Evolutionary conservation across 2,113 vertebrate genomes (phyloP), one percentile per base, ranked within the genome.

Genomic region (Mesoclemmys tuberculata): DNA sequence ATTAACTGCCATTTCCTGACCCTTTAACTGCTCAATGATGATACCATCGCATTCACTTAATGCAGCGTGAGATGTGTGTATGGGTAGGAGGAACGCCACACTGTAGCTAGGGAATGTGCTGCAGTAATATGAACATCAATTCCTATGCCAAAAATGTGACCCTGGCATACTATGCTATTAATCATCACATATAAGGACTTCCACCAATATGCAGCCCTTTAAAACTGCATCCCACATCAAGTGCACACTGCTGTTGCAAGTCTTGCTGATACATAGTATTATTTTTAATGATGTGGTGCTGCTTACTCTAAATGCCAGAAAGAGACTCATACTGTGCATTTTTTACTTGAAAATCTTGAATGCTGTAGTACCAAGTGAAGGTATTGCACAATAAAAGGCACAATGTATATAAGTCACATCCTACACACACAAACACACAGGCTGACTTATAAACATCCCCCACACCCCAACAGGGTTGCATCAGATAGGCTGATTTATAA

Each of bases 131-230:
- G 90, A 89, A 52, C 31, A 86, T 90, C 80, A 92, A 49, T 82
- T 87, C 52, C 83, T n/a, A 88, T 54, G 26, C 84, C 75, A 48
- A 2, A 84, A 68, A 44, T 82, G 77, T 54, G 96, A 92, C n/a
- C 2, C 35, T 27, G 38, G 51, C 24, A 48, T 81, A 58, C 6
- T n/a, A 16, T 1, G 1, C 3, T 89, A 58, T 80, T 93, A 54
- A 92, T 78, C 91, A 93, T 61, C 58, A 90, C 61, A 87, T 35
- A 38, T 71, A 95, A 80, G 56, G 92, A 79, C 46, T 78, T 89
- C 79, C 31, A 64, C n/a, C 68, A 44, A 11, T 14, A 13, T 48
- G 81, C 22, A 2, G 0, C 77, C 61, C 41, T 85, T 52, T 31
- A 75, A 88, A 83, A 86, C 1, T 26, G 5, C 38, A 56, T 75